phyloP scores from a whole-genome alignment of 2,797 vertebrate genomes.

The Mergus octosetaceus region DNA sequence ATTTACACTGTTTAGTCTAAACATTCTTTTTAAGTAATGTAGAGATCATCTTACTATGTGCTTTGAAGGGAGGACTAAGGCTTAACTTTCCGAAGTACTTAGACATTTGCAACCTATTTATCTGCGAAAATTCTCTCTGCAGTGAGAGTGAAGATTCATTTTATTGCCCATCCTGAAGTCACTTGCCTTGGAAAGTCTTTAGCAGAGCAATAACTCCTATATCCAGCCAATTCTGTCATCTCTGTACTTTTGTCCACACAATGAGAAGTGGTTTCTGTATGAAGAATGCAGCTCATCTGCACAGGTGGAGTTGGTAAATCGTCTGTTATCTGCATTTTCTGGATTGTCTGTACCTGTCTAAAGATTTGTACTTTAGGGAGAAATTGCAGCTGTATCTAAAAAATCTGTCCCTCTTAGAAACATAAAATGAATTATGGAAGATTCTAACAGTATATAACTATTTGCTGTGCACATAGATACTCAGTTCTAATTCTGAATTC shows the following conservation, averaged over 20 bases:
- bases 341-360: neutral
- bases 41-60: neutral
- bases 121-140: neutral
- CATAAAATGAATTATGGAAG: neutral
- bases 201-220: neutral
- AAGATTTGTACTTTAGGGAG: neutral
- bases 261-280: neutral
- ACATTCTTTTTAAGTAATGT: neutral
- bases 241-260: neutral
- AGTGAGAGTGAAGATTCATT: neutral
- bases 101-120: neutral
- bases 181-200: neutral
- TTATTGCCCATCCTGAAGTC: neutral
- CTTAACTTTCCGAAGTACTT: neutral
- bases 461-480: neutral
- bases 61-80: neutral
- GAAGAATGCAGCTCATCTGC: neutral
- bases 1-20: neutral
- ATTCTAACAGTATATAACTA: neutral
- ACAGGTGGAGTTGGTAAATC: neutral
- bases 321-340: neutral
- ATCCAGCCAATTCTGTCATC: neutral
- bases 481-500: conserved; percentile 14
- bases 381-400: neutral
- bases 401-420: neutral